These are phyloP conservation scores for Labroides dimidiatus DNA, from an alignment of 2,797 vertebrate genomes.

Conservation along the genomic window DNA sequence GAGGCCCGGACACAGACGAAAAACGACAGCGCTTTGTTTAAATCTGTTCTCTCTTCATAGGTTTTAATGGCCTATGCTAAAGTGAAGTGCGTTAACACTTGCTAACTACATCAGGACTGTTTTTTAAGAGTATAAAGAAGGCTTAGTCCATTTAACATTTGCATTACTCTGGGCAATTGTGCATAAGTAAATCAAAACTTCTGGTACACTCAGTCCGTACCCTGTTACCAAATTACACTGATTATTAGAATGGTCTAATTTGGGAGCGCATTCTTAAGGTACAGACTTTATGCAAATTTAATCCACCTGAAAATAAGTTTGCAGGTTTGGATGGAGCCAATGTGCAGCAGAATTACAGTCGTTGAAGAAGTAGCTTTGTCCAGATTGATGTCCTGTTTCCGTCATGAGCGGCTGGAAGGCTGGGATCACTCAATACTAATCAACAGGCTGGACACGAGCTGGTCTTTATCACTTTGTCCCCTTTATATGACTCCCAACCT, in stretches of 20 bases:
- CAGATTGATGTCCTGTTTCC: slow-evolving; percentile 73
- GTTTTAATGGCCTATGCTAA: slow-evolving; percentile 69
- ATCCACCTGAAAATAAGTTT: slow-evolving; percentile 18
- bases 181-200: slow-evolving; percentile 66
- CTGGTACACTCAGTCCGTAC: slow-evolving; percentile 23
- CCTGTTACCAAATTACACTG: slow-evolving; percentile 52
- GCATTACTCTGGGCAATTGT: slow-evolving; percentile 55
- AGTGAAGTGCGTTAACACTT: slow-evolving; percentile 67
- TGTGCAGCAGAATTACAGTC: slow-evolving; percentile 52
- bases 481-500: slow-evolving; percentile 85
- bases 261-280: slow-evolving; percentile 38
- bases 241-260: slow-evolving; percentile 61
- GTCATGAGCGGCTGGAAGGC: slow-evolving; percentile 70
- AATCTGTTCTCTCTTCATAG: slow-evolving; percentile 58
- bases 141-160: slow-evolving; percentile 55
- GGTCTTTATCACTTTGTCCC: slow-evolving; percentile 86
- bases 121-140: slow-evolving; percentile 52
- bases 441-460: slow-evolving; percentile 83
- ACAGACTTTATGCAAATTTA: slow-evolving; percentile 8
- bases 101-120: slow-evolving; percentile 63
- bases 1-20: slow-evolving; percentile 57
- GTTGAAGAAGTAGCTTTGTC: slow-evolving; percentile 67
- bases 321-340: slow-evolving; percentile 33
- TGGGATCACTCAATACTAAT: slow-evolving; percentile 81
- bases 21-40: slow-evolving; percentile 65